Base-by-base conservation (phyloP, 2,797 vertebrate genomes). In the Buceros bicornis region DNA sequence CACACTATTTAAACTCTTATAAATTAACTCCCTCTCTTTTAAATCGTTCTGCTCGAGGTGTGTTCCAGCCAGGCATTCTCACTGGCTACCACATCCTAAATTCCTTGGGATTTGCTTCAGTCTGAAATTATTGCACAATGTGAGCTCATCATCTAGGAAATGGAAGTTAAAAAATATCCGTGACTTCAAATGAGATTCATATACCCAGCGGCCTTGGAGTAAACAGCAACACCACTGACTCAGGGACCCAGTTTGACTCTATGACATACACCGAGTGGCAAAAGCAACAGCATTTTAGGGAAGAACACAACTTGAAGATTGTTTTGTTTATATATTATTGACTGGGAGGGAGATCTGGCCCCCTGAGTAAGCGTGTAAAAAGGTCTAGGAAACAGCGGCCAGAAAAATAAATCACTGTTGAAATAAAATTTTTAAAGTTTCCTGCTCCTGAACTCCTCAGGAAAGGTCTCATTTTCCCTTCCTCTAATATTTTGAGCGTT, bases 81-180 rank as follows among this genome's bases (percentile, higher is more conserved):
- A 0, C 48, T 85, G 88, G 69, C 74, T 77, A 78, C 86, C 56
- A 40, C 69, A 80, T 89, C 78, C 83, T 45, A 77, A 93, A 94
- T 97, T 97, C 90, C 80, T 95, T 95, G 76, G 88, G 88, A 90
- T 96, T 92, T 95, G 64, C 54, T 89, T 56, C 93, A 70, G 88
- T 81, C 71, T 89, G 86, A 87, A 77, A 90, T 67, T 81, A 79
- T 90, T 92, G 76, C 17, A 5, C 83, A 92, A n/a, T 19, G 50
- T 89, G 86, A 95, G 89, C 50, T 92, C 93, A 89, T 95, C 71
- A 61, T 92, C 64, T 80, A 54, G 54, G 79, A 88, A 85, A 56
- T 50, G 37, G 82, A 62, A 82, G 87, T 93, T 90, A 92, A 92
- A 92, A 96, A 94, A 91, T 95, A 74, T 87, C 81, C 5, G 16